Conservation (phyloP, 1,140 invertebrate genomes). For the Palaemon carinicauda region DNA sequence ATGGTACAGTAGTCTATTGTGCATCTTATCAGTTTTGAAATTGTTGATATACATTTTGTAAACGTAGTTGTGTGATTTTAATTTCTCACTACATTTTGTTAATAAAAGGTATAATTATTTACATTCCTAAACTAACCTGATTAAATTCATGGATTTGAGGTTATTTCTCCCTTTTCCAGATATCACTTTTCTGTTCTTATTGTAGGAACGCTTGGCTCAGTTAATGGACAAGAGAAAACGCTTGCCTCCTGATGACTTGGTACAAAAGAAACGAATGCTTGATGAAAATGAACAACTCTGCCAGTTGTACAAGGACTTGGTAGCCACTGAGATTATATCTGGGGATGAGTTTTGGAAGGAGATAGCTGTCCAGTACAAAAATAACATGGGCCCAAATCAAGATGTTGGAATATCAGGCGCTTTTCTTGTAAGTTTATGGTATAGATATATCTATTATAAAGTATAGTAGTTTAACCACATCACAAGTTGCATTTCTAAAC, state of each 20-base stretch:
- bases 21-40: too few species aligned
- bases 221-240: constrained; percentile 47
- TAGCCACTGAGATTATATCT: constrained; percentile 90
- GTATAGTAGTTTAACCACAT: too few species aligned
- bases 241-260: constrained; percentile 66
- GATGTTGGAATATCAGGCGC: constrained; percentile 89
- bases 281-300: constrained; percentile 83
- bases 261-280: constrained; percentile 87
- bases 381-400: constrained; percentile 79
- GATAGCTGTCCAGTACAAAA: constrained; percentile 75
- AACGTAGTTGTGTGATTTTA: too few species aligned
- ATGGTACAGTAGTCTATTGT: too few species aligned
- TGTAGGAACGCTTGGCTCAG: constrained; percentile 50
- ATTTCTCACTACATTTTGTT: too few species aligned
- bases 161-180: neutral
- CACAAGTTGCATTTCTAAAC: too few species aligned
- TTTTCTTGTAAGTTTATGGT: constrained; percentile 72
- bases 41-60: too few species aligned
- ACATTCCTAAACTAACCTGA: too few species aligned
- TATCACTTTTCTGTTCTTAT: neutral
- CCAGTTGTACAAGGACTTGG: constrained; percentile 90
- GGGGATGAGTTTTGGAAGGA: constrained; percentile 97
- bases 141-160: too few species aligned
- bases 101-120: too few species aligned
- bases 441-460: too few species aligned